Evolutionary conservation across 2,113 vertebrate genomes (phyloP).

Genomic region (Ictalurus punctatus): DNA sequence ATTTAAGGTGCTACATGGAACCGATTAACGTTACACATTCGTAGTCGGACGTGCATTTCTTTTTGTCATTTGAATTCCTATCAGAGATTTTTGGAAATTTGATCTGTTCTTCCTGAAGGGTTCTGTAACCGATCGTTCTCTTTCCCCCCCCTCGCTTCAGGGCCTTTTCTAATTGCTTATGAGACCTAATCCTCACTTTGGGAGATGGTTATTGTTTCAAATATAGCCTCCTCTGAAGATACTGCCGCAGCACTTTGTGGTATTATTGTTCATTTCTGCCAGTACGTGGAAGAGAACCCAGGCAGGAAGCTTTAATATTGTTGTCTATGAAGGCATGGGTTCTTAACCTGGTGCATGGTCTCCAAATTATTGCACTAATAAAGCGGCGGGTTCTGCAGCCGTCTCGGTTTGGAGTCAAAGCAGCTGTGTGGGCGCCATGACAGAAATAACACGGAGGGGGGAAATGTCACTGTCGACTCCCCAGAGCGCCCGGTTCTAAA

Average conservation of each 20-base stretch:
- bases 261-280: slow-evolving; percentile 28
- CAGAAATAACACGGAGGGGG: slow-evolving; percentile 6
- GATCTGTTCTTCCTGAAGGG: slow-evolving; percentile 1
- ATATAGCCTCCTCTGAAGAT: slow-evolving; percentile 1
- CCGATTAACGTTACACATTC: background rate
- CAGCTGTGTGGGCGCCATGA: slow-evolving; percentile 28
- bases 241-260: slow-evolving; percentile 3
- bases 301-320: slow-evolving; percentile 27
- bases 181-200: slow-evolving; percentile 39
- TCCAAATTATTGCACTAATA: background rate
- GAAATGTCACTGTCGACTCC: slow-evolving; percentile 28
- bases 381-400: background rate
- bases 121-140: background rate
- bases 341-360: background rate
- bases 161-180: slow-evolving; percentile 28
- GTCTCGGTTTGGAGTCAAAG: background rate
- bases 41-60: background rate
- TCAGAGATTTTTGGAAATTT: slow-evolving; percentile 23
- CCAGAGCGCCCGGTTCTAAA: slow-evolving; percentile 37
- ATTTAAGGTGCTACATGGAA: background rate
- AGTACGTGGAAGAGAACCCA: slow-evolving; percentile 10
- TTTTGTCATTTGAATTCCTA: background rate
- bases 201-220: slow-evolving; percentile 28
- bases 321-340: background rate
- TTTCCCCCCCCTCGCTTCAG: background rate